Base-by-base conservation (phyloP, 1,140 invertebrate genomes). In the Fopius arisanus region DNA sequence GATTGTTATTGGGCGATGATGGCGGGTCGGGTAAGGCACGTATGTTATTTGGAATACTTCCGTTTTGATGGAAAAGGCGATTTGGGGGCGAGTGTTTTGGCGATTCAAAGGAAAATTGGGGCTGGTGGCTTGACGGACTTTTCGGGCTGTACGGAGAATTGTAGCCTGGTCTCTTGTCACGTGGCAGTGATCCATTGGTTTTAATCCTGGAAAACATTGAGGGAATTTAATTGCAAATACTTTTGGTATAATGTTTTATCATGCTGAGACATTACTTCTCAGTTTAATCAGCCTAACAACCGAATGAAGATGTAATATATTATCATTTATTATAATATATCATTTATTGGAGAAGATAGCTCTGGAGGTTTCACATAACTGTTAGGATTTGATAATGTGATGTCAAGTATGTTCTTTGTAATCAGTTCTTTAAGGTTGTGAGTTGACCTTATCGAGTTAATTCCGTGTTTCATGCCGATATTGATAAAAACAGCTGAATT, bases 151-250 rank as follows among this genome's bases (percentile, higher is more conserved):
- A 89, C 0, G 86, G 87, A 14, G 90, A 90, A 72, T 85, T 84
- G 72, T 79, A 89, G 70, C 84, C 84, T 31, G 86, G 82, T 86
- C 95, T 86, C 89, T 92, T 89, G 82, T 95, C 95, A 21, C 95
- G 89, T 1, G 95, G 94, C 67, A 97, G 83, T 41, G 96, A 95
- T 37, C 96, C 95, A 86, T 97, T 94, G 10, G 96, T 96, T 86
- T 96, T 95, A 74, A 97, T 94, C 82, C 96, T 94, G 87, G 88
- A 90, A 81, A 4, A 74, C 28, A 63, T 62, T 67, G 77, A 79
- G 77, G 76, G 62, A 75, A 72, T 40, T 33, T 54, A 67, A 41
- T 72, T 23, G 19, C 19, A 33, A 19, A 72, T 5, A 7, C 26
- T 6, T n/a, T n/a, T n/a, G n/a, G n/a, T n/a, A n/a, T n/a, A n/a